Evolutionary conservation across 2,888 invertebrate genomes (phyloP).

Genomic region (Conomelus anceps): DNA sequence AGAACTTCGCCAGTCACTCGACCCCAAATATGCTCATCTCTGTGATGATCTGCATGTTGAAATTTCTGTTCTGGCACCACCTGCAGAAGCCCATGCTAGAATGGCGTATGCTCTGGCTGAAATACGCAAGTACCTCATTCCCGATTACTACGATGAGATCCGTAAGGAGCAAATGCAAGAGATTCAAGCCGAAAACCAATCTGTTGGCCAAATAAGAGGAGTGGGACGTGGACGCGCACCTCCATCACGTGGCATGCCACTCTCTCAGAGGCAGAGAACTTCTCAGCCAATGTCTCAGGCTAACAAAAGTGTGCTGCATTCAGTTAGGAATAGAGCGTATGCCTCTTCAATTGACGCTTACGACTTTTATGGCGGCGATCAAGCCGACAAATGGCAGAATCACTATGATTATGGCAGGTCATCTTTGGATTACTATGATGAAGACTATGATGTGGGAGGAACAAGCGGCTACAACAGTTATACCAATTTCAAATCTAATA

Average conservation of each 20-base stretch:
- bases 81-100: slow-evolving; percentile 82
- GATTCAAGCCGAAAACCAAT: slow-evolving; percentile 61
- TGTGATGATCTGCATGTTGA: slow-evolving; percentile 88
- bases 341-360: neutral
- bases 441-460: neutral
- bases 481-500: neutral
- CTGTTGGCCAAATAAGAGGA: neutral
- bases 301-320: neutral
- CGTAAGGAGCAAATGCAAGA: slow-evolving; percentile 88
- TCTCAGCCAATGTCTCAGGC: neutral
- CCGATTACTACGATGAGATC: slow-evolving; percentile 82
- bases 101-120: slow-evolving; percentile 77
- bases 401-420: neutral
- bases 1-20: slow-evolving; percentile 79
- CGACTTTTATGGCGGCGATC: neutral
- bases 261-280: neutral
- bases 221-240: neutral
- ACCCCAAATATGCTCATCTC: slow-evolving; percentile 86
- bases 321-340: neutral
- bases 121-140: slow-evolving; percentile 70
- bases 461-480: neutral
- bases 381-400: neutral
- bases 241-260: neutral
- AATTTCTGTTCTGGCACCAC: slow-evolving; percentile 84
- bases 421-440: neutral